phyloP scores from a whole-genome alignment of 2,888 invertebrate species.

The Spialia ferax region DNA sequence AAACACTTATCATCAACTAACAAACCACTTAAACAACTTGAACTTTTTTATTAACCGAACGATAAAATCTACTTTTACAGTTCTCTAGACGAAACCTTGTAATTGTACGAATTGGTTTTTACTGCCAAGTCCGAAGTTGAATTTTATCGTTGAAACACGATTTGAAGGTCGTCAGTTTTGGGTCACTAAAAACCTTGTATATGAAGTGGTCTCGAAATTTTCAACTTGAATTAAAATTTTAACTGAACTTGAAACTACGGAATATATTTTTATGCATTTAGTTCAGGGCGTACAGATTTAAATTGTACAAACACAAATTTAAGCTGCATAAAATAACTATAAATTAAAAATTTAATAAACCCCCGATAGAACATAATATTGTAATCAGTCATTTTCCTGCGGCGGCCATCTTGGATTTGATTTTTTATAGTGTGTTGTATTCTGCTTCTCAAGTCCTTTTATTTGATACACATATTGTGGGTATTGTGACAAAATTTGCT shows the following conservation, averaged over 20 bases:
- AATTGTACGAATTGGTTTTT: conserved; percentile 38
- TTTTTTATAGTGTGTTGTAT: too few relatives aligned
- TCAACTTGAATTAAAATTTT: conserved; percentile 22
- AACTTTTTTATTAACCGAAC: conserved; percentile 29
- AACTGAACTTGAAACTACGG: conserved; percentile 9
- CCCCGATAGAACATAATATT: too few relatives aligned
- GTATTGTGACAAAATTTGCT: too few relatives aligned
- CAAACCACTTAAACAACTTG: conserved; percentile 5
- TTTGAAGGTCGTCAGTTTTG: conserved; percentile 37
- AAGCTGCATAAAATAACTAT: background rate
- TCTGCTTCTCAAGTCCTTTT: too few relatives aligned
- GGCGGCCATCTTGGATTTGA: too few relatives aligned
- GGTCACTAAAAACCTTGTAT: conserved; percentile 26
- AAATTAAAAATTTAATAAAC: too few relatives aligned
- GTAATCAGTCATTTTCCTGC: too few relatives aligned
- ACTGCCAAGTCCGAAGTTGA: conserved; percentile 36
- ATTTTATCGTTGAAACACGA: conserved; percentile 29
- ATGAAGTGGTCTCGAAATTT: conserved; percentile 25
- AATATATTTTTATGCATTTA: conserved; percentile 4
- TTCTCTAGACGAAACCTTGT: conserved; percentile 31
- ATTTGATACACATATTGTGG: too few relatives aligned
- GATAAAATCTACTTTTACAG: conserved; percentile 31
- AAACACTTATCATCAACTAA: conserved; percentile 19
- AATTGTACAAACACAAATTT: background rate
- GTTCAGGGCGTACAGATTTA: background rate